Evolutionary conservation across 2,888 invertebrate species (phyloP).

Genomic region (Operophtera brumata): DNA sequence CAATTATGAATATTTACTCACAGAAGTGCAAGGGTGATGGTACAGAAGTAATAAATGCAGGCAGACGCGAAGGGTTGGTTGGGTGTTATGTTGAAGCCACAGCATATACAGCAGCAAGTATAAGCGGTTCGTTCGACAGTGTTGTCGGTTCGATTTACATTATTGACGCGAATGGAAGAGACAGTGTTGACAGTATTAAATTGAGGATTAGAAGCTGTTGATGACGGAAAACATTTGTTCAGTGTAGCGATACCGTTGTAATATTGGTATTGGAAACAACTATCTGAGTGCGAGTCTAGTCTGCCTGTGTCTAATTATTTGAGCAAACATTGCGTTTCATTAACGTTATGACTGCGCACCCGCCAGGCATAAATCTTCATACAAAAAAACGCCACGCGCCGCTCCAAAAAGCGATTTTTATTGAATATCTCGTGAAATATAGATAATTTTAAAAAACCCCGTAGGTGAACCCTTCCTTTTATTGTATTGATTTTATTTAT

Average conservation of each 20-base stretch:
- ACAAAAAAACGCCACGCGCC: too few species aligned
- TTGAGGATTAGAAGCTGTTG: conserved; percentile 25
- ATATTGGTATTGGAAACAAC: background rate
- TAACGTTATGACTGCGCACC: too few species aligned
- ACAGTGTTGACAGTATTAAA: conserved; percentile 30
- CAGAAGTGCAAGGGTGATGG: conserved; percentile 55
- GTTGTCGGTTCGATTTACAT: conserved; percentile 33
- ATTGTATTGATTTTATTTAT: too few species aligned
- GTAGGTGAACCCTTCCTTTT: too few species aligned
- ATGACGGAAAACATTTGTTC: conserved; percentile 25
- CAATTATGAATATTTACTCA: conserved; percentile 68
- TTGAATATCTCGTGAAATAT: too few species aligned
- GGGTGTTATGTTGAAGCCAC: conserved; percentile 39
- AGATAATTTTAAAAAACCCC: too few species aligned
- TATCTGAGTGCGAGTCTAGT: background rate
- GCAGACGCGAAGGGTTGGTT: conserved; percentile 55
- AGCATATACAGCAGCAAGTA: conserved; percentile 16
- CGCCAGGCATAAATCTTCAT: too few species aligned
- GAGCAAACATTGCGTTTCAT: too few species aligned
- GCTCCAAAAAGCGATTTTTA: too few species aligned
- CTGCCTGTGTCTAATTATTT: too few species aligned
- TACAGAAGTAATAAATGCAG: conserved; percentile 54
- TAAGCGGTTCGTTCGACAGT: background rate
- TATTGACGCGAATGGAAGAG: conserved; percentile 30
- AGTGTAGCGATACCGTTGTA: conserved; percentile 8